Base-by-base conservation (phyloP, 2,888 invertebrate species). In the Scelioninae gen. 2 region DNA sequence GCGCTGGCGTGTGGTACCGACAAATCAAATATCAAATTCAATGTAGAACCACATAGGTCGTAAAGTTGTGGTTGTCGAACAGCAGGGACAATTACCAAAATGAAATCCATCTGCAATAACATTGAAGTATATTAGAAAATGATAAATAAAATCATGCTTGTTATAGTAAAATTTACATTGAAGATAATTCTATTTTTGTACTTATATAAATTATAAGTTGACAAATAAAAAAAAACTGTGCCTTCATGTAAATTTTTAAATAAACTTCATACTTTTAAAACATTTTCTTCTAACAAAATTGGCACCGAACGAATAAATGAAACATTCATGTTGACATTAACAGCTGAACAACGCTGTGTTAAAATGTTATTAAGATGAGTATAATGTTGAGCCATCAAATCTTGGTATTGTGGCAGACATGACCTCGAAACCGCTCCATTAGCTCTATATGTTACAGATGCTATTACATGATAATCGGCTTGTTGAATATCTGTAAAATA, bases 251-350 rank as follows among this genome's bases (percentile, higher is more conserved):
- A 18, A 28, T 22, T 37, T 25, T 10, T n/a, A n/a, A n/a, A n/a
- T n/a, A n/a, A n/a, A 0, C 16, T 45, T 37, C 69, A 43, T 69
- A 87, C 87, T 83, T 93, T 93, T 0, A 96, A 92, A 2, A 96
- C 92, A 83, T 96, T 96, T 84, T 96, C 95, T 81, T 95, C 95
- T 0, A 94, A 82, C 10, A 96, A 87, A 55, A 89, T 89, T n/a
- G 96, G 93, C 81, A 92, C 89, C 0, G 94, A 93, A 78, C 94
- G 92, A 0, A 96, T 89, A 80, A 97, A 94, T 0, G 96, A 93
- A 0, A 97, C 97, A 81, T 96, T 96, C 89, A 97, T 96, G 83
- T 96, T 94, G 0, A 97, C 96, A 81, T 96, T 96, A 46, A 96
- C 95, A 2, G 96, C 96, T 0, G 97, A 97, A 85, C 97, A 98